Percentiles rank a stretch among this genome's conserved stretches.
Conservation (phyloP, 2,888 invertebrate species). For the Erpobdella octoculata region DNA sequence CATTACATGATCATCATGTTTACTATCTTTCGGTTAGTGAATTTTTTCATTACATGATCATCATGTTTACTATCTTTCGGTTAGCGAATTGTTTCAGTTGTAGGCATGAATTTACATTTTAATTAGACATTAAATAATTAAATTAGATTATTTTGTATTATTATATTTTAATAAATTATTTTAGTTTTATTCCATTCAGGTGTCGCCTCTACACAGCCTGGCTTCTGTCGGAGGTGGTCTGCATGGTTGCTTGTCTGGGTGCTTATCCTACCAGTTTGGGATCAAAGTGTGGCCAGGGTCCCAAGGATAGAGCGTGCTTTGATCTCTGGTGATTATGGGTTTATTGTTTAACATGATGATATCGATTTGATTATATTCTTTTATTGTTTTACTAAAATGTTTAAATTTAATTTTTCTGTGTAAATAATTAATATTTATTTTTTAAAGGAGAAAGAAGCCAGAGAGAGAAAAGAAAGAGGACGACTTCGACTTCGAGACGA, state of each 20-base stretch:
- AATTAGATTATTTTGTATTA: no score
- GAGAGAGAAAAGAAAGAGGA: background rate
- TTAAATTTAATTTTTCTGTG: background rate
- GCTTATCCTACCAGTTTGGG: conserved; percentile 72
- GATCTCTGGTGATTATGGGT: conserved; percentile 39
- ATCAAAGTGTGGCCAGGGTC: conserved; percentile 73
- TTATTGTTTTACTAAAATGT: background rate
- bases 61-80: conserved; percentile 64
- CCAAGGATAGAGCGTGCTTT: conserved; percentile 57
- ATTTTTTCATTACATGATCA: conserved; percentile 79
- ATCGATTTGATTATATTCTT: no score
- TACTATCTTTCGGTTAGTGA: conserved; percentile 55
- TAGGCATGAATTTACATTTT: no score
- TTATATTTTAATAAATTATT: background rate
- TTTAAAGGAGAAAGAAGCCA: conserved; percentile 18
- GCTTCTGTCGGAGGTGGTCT: conserved; percentile 82
- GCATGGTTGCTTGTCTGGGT: conserved; percentile 80
- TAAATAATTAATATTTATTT: background rate
- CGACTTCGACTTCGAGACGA: conserved; percentile 57
- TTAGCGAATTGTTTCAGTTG: no score
- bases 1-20: conserved; percentile 80
- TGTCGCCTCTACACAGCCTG: conserved; percentile 81
- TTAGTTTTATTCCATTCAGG: conserved; percentile 62
- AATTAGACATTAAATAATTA: no score
- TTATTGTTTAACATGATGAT: no score